Conservation (phyloP, 2,797 vertebrate genomes). For the Enteromius mattozi region DNA sequence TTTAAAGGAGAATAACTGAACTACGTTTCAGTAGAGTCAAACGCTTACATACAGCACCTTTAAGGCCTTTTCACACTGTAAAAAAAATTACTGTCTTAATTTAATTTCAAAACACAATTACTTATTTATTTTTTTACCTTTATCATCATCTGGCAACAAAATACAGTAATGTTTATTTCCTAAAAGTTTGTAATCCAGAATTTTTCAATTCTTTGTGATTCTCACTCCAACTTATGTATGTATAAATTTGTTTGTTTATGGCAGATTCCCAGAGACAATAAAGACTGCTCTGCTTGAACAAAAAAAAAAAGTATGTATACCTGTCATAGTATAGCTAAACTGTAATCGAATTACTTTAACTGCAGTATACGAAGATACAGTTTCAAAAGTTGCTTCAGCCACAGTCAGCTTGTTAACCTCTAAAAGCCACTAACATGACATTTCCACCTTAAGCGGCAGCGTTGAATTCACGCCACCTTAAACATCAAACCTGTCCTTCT, state of each 20-base stretch:
- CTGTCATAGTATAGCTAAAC: background rate
- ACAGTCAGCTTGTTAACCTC: conserved; percentile 39
- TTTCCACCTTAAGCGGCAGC: conserved; percentile 42
- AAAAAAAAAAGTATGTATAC: background rate
- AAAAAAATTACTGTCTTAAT: background rate
- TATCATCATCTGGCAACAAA: no score
- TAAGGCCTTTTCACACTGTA: background rate
- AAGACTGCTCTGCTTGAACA: background rate
- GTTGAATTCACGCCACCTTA: conserved; percentile 50
- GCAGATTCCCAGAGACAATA: background rate
- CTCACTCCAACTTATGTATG: background rate
- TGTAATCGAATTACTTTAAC: background rate
- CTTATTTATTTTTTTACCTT: no score
- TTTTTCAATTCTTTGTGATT: background rate
- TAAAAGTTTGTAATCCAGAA: background rate
- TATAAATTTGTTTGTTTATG: background rate
- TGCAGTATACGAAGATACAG: background rate
- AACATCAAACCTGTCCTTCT: conserved; percentile 33
- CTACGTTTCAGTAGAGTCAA: no score
- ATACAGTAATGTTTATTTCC: no score
- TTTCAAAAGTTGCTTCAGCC: background rate
- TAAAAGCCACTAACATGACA: conserved; percentile 28
- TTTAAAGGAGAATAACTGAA: no score
- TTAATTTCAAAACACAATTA: background rate
- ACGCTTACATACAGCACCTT: no score